These are phyloP conservation scores for Parauchenoglanis ngamensis DNA, from an alignment of 2,797 vertebrate species.

Conservation along the genomic window DNA sequence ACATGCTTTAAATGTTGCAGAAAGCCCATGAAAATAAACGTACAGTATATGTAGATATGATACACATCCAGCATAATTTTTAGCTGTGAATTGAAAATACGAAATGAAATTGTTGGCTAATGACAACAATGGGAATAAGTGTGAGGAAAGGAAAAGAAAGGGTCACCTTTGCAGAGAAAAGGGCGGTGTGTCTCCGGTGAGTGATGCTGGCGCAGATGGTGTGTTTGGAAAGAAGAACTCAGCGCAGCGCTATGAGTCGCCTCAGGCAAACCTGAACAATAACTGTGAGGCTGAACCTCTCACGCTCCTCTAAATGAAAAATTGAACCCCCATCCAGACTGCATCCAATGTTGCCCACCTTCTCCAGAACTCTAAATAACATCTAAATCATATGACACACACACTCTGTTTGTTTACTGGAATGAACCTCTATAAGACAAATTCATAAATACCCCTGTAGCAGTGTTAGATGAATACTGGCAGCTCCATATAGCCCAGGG, in stretches of 20 bases:
- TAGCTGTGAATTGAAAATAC: not conserved
- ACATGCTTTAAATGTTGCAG: not conserved
- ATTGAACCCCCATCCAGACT: slow-evolving; percentile 58
- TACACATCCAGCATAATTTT: not conserved
- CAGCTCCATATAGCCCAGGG: not conserved
- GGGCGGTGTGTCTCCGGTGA: not conserved
- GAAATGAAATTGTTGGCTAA: not conserved
- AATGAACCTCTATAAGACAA: not conserved
- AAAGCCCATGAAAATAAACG: not conserved
- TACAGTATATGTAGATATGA: not conserved
- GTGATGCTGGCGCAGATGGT: slow-evolving; percentile 49
- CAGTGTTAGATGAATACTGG: slow-evolving; percentile 1
- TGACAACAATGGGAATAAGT: too few species aligned
- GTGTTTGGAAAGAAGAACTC: slow-evolving; percentile 43
- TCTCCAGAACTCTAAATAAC: slow-evolving; percentile 18
- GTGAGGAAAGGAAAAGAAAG: slow-evolving; percentile 36
- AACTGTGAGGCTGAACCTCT: slow-evolving; percentile 53
- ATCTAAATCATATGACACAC: not conserved
- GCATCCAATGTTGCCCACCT: slow-evolving; percentile 51
- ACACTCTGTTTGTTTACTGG: slow-evolving; percentile 14
- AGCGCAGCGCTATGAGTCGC: slow-evolving; percentile 40
- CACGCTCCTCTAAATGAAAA: slow-evolving; percentile 63
- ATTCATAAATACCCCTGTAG: not conserved
- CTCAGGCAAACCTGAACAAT: slow-evolving; percentile 57
- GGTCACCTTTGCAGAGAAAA: slow-evolving; percentile 53